Base-by-base conservation (phyloP, 2,888 invertebrate genomes). In the Brachypalpus laphriformis region DNA sequence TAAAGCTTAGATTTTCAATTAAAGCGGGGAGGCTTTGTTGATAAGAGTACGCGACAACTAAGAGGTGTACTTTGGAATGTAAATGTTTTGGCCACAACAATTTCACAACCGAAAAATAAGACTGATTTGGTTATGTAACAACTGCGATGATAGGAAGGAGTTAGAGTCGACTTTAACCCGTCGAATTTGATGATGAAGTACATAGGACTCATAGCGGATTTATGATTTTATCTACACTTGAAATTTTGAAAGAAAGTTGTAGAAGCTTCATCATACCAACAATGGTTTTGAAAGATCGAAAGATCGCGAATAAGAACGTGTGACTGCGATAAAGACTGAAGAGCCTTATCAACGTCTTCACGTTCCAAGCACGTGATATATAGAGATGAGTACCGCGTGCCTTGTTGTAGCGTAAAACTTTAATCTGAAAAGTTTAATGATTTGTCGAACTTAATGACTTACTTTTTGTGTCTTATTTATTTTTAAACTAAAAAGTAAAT, bases 291-390 rank as follows among this genome's bases (percentile, higher is more conserved):
- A n/a, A n/a, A n/a, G n/a, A n/a, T n/a, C n/a, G n/a, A n/a, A n/a
- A n/a, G n/a, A n/a, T n/a, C n/a, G n/a, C n/a, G n/a, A n/a, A n/a
- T n/a, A n/a, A n/a, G n/a, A n/a, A n/a, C n/a, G n/a, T n/a, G n/a
- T n/a, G n/a, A n/a, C n/a, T n/a, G n/a, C n/a, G n/a, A 34, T 37
- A 7, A 2, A 37, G 6, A 18, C 45, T 1, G n/a, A n/a, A 14
- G 2, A 45, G 5, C 25, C 25, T n/a, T 51, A 51, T 51, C 51
- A 28, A 4, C 3, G 2, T 14, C 11, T 25, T 49, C 54, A 54
- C 56, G 34, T 56, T 56, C 18, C 34, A 16, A 8, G 28, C 56
- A 56, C 56, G 56, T 56, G 56, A 18, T 56, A 8, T 56, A 8
- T 0, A 34, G 1, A 18, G 34, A 28, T 18, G 34, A 34, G 16